Base-by-base conservation (phyloP, 2,113 vertebrate species). In the Perca schrenkii region DNA sequence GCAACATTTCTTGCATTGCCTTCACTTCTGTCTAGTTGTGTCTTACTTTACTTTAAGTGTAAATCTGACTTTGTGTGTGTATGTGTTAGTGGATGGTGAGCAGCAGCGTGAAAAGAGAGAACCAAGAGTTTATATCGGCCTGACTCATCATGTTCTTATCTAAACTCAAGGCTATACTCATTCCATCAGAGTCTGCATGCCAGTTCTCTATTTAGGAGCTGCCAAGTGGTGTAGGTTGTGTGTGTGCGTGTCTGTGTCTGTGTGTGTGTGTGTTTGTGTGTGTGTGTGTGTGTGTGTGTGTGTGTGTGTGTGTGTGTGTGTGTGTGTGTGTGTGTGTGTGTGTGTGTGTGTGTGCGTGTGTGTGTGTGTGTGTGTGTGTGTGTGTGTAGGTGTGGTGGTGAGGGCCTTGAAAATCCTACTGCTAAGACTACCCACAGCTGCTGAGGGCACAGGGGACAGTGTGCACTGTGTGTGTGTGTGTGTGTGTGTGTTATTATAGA, bases 361-460 rank as follows among this genome's bases (percentile, higher is more conserved):
- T 50, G 25, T 72, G 25, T 46, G 36, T 75, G 63, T 40, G 77
- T 63, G 72, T 68, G 28, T 74, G 53, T 46, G 50, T 34, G 72
- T 63, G 64, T 47, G 68, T 65, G 56, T 75, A 8, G 13, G 52
- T 72, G 58, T 68, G 58, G 13, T 43, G 70, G 68, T 73, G 62
- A 92, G 52, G 83, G 79, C 82, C 83, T 88, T 90, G 75, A 82
- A 86, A 90, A 89, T 86, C 83, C 83, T 62, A 67, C 75, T 72
- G 81, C 81, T 91, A 88, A 92, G 66, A 88, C 89, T 68, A 65
- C 77, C 85, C 88, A 83, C 92, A 92, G 92, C 89, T 92, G 91
- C 85, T 84, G 71, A 80, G 90, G 89, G 88, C 89, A 90, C 79
- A 72, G 70, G 84, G 90, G 86, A 91, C 84, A 86, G 47, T 71